These are phyloP conservation scores for Aptenodytes forsteri DNA, from an alignment of 2,113 vertebrate genomes.

Conservation along the genomic window DNA sequence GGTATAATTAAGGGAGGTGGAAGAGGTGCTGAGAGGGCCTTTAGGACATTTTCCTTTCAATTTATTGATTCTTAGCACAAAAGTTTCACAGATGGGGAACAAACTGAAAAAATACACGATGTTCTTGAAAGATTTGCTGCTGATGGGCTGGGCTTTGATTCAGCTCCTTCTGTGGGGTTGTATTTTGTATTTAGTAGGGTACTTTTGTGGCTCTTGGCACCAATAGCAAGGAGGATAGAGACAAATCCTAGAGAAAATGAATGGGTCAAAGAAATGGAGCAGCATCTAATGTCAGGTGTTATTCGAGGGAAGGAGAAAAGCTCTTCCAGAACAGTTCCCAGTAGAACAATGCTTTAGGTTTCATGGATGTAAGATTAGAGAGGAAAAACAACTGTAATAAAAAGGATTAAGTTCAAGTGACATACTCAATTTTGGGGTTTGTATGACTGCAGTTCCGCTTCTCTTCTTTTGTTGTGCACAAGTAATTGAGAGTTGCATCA, in stretches of 20 bases:
- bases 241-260: not conserved
- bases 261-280: not conserved
- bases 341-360: not conserved
- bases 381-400: not conserved
- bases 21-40: not conserved
- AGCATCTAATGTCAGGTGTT: not conserved
- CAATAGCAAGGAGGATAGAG: not conserved
- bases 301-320: not conserved
- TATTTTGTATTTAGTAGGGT: not conserved
- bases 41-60: constrained; percentile 11
- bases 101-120: constrained; percentile 25
- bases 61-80: constrained; percentile 30
- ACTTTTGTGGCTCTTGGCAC: not conserved
- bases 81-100: constrained; percentile 25
- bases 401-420: not conserved
- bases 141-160: constrained; percentile 10
- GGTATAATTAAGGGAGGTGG: constrained; percentile 17
- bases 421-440: not conserved
- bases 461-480: not conserved
- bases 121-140: not conserved
- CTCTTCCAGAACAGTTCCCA: not conserved
- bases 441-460: not conserved
- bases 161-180: not conserved
- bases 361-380: not conserved
- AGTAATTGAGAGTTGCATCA: not conserved